Evolutionary conservation across 2,888 invertebrate species (phyloP), one percentile per base, ranked within the genome.

Genomic region (Corbicula japonica): DNA sequence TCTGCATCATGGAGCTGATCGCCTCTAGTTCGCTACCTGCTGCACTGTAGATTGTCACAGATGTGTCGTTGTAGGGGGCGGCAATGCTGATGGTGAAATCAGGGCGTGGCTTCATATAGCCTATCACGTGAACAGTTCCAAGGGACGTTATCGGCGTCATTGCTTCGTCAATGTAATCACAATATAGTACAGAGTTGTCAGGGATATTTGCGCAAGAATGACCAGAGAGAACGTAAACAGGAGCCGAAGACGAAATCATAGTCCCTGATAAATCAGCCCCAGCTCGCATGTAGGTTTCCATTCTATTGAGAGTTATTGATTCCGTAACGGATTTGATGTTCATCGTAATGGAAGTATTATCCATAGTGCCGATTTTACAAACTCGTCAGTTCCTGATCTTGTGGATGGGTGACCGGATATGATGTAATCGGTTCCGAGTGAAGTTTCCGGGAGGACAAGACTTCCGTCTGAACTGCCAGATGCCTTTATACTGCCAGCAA

Each of bases 171-270:
- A 66, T 54, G 28, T 66, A 66, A 35, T 66, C 66, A 30, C 66
- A 66, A 41, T 52, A 65, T 18, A 1, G 6, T 0, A 35, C 54
- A 2, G 41, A n/a, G 15, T 30, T 38, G 21, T 66, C 54, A 26
- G 66, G 66, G n/a, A 66, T 54, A 15, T 54, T 66, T 35, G 66
- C 66, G 44, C 66, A 66, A 1, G 41, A 10, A 28, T 66, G 52
- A 21, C 66, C 54, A 0, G 66, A 66, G 21, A 66, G 15, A 18
- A 66, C 66, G 34, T 12, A 54, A 2, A 66, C 8, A 1, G 66
- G 66, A 12, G n/a, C 38, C 0, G 35, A 26, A 1, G 66, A 35
- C 10, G 1, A 38, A 15, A 66, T 54, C 28, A 38, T 52, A 21
- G 66, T 66, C 18, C 66, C 66, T 6, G 66, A 41, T 50, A 66